Evolutionary conservation across 1,140 invertebrate genomes (phyloP), one percentile per base, ranked within the genome.

Genomic region (Oedothorax gibbosus): DNA sequence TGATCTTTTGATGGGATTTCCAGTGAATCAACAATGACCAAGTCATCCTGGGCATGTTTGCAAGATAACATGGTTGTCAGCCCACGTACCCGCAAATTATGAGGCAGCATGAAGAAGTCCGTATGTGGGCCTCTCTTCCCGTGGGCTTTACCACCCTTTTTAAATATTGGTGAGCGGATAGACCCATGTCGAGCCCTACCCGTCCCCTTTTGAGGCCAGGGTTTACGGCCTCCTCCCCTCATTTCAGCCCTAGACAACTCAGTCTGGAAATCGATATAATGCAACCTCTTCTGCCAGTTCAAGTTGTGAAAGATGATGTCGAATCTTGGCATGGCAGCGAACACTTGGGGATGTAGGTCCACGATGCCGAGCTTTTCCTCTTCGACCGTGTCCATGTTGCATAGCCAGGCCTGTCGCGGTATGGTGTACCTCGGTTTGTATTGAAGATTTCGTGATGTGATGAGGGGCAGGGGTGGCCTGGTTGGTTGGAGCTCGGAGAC

Each of bases 151-250:
- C 96, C 97, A 82, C 71, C 81, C 35, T 93, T 92, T 62, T 88
- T 87, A 89, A 93, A 99, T 7, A 99, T 88, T 0, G 97, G 97
- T 6, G 97, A 96, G 86, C 96, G 92, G 85, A 95, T 96, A 65
- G 95, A 97, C 51, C 97, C 97, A 90, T 98, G 97, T 64, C 98
- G 91, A 49, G 98, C 95, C 88, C 93, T 92, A 0, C 98, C 98
- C 20, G 89, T 88, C 84, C 97, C 97, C 91, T 99, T 99, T 89
- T 99, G 98, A 9, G 95, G 96, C 96, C 97, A 98, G 0, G 97
- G 97, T 88, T 99, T 99, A 54, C 92, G 91, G 6, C 95, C 96
- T 80, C 96, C 96, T 77, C 97, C 97, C 71, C 92, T 90, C 78
- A 97, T 93, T 92, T 99, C 98, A 18, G 94, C 94, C 79, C 95